Conservation (phyloP, 2,113 vertebrate genomes). For the Chaenogobius annularis region DNA sequence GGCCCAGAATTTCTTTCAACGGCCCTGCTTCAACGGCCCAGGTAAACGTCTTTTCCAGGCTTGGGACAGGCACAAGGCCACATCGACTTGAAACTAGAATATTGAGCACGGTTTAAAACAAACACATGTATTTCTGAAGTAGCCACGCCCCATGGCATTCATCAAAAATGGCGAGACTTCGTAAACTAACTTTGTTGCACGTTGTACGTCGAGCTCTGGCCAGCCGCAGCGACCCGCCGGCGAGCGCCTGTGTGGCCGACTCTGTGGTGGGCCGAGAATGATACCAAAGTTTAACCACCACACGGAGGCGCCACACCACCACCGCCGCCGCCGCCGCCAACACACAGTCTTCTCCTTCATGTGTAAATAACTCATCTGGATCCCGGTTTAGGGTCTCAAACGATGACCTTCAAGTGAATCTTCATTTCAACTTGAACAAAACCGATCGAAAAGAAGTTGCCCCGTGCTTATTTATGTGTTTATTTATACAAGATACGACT, state of each 20-base stretch:
- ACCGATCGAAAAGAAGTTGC: slow-evolving; percentile 36
- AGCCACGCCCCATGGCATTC: background rate
- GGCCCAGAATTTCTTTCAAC: too few species aligned
- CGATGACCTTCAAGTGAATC: slow-evolving; percentile 57
- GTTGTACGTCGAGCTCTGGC: background rate
- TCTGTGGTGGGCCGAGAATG: slow-evolving; percentile 61
- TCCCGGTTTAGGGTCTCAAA: slow-evolving; percentile 58
- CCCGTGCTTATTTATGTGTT: slow-evolving; percentile 35
- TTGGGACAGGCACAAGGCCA: too few species aligned
- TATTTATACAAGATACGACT: slow-evolving; percentile 39
- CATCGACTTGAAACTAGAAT: too few species aligned
- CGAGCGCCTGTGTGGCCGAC: slow-evolving; percentile 53
- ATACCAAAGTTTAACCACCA: slow-evolving; percentile 76
- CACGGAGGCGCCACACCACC: slow-evolving; percentile 40
- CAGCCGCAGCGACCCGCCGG: slow-evolving; percentile 45
- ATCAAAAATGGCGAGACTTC: background rate
- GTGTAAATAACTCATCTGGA: slow-evolving; percentile 71
- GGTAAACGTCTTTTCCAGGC: too few species aligned
- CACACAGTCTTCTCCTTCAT: slow-evolving; percentile 50
- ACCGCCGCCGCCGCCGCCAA: too few species aligned
- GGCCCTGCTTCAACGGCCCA: too few species aligned
- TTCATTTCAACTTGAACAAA: slow-evolving; percentile 59
- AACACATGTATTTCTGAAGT: background rate
- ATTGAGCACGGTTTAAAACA: too few species aligned
- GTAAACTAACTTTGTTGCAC: background rate